Base-by-base conservation (phyloP, 2,797 vertebrate species). In the Xiphorhynchus erythropygius region DNA sequence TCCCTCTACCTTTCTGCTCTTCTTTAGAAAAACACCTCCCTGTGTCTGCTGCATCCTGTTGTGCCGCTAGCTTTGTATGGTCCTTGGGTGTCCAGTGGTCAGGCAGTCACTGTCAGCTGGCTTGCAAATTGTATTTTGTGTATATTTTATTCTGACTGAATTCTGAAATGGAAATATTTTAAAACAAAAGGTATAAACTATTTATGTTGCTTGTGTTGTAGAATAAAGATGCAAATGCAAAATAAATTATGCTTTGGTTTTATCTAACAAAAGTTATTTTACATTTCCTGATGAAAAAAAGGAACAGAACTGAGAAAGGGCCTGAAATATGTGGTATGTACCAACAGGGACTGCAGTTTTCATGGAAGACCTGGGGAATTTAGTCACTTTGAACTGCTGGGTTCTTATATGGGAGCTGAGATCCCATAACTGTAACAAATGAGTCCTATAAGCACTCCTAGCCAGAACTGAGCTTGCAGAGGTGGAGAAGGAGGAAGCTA, bases 141-240 rank as follows among this genome's bases (percentile, higher is more conserved):
- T 98, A 98, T 93, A 98, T 98, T 98, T 98, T 98, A 97, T 98
- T 98, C 94, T 97, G 97, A 97, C 81, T 93, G 83, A 97, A 97
- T 97, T 97, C 97, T 97, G 96, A 98, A 98, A 97, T 97, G 92
- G 97, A 97, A 97, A 97, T 98, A 98, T 98, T 98, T 98, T 98
- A 98, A 97, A 97, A 97, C 87, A 97, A 97, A 92, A 95, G 94
- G 77, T 95, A 95, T 94, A 91, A 96, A 95, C 16, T 97, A 97
- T 98, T 98, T 98, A 98, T 98, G 98, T 98, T 98, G 97, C 97
- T 97, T 96, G 98, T 98, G 98, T 98, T 98, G 97, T 98, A 98
- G 97, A 99, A 98, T 99, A 98, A 99, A 99, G 92, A 93, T 78
- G 93, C 81, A 95, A 96, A 96, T 95, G 96, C 93, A 97, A 90